Evolutionary conservation across 2,113 vertebrate species (phyloP).

Genomic region (Ciconia boyciana): DNA sequence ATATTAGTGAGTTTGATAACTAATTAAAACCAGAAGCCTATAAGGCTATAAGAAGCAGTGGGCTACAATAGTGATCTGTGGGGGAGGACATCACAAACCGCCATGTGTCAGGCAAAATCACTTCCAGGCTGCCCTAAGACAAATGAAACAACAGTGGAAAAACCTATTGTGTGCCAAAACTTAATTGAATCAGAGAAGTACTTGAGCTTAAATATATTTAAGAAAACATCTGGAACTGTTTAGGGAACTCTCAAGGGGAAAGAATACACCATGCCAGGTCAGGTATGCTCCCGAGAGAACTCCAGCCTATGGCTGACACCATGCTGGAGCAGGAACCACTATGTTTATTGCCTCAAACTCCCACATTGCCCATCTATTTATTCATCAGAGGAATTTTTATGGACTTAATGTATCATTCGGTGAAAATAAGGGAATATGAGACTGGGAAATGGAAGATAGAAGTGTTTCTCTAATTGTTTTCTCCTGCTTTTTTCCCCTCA

Average conservation of each 20-base stretch:
- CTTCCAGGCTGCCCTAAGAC: not conserved
- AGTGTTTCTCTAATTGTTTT: not conserved
- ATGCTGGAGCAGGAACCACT: not conserved
- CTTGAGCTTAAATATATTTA: not conserved
- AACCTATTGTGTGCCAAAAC: not conserved
- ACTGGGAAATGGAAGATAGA: not conserved
- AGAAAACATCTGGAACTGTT: not conserved
- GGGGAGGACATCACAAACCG: not conserved
- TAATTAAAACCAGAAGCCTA: not conserved
- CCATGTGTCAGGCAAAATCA: not conserved
- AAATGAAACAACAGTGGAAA: not conserved
- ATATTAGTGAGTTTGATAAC: not conserved
- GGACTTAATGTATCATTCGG: accelerated
- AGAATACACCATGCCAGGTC: not conserved
- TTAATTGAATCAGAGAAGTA: not conserved
- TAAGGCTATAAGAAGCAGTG: not conserved
- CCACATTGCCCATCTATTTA: not conserved
- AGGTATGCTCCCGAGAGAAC: not conserved
- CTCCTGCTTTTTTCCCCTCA: too few species aligned
- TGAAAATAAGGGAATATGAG: not conserved
- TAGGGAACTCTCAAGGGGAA: not conserved
- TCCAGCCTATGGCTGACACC: not conserved
- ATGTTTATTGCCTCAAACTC: not conserved
- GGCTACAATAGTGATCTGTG: not conserved
- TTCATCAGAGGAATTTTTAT: not conserved